A percentile compares a stretch with the other conserved stretches of the same genome.
Evolutionary conservation across 2,888 invertebrate species (phyloP).

Genomic region (Norana najaformis): DNA sequence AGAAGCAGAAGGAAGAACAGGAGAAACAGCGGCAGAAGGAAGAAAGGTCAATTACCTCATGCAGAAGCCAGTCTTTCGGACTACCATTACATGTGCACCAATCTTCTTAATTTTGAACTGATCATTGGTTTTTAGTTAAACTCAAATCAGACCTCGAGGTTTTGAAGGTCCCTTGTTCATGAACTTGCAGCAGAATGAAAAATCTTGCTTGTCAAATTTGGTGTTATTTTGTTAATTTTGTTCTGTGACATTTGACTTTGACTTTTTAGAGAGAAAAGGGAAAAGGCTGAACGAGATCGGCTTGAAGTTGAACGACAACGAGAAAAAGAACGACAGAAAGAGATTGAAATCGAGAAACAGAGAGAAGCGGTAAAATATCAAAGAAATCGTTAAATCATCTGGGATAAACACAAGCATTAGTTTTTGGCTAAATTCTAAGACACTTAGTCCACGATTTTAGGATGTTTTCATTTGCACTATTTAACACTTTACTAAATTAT

Average conservation of each 20-base stretch:
- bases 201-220: background rate
- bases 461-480: too few species aligned
- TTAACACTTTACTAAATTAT: too few species aligned
- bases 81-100: too few species aligned
- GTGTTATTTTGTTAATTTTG: background rate
- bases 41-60: background rate
- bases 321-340: constrained; percentile 28
- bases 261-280: background rate
- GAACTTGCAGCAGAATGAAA: background rate
- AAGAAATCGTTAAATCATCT: too few species aligned
- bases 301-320: constrained; percentile 24
- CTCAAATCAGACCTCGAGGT: too few species aligned
- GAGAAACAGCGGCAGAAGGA: constrained; percentile 14
- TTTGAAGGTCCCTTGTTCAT: too few species aligned
- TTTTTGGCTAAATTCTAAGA: too few species aligned
- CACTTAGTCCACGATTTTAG: too few species aligned
- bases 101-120: background rate
- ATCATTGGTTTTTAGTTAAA: too few species aligned
- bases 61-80: background rate
- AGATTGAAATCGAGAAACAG: constrained; percentile 28
- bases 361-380: constrained; percentile 19
- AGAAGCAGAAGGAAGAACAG: constrained; percentile 2
- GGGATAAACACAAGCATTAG: too few species aligned
- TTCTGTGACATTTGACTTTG: background rate
- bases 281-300: background rate